A percentile compares a stretch with the other conserved stretches of the same genome.
Conservation (phyloP, 2,113 vertebrate genomes). For the Origma solitaria region DNA sequence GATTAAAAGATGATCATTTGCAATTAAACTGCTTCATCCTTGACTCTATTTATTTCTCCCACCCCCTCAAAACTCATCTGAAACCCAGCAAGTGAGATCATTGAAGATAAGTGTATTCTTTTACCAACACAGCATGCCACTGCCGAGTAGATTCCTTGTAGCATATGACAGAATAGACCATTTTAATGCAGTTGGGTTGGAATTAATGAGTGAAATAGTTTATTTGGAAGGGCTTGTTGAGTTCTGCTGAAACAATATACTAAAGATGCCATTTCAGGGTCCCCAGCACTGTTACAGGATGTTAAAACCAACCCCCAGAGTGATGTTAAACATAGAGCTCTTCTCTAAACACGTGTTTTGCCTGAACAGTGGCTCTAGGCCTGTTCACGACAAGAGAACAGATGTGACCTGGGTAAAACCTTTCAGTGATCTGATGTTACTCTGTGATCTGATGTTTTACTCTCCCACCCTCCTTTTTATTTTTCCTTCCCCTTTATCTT, state of each 20-base stretch:
- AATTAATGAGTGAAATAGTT: background rate
- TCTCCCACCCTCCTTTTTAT: background rate
- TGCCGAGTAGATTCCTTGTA: background rate
- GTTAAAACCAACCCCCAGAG: background rate
- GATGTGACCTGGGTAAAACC: background rate
- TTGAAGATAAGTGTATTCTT: background rate
- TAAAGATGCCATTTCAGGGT: background rate
- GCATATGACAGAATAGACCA: background rate
- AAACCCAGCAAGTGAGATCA: background rate
- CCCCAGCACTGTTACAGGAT: background rate
- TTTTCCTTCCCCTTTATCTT: background rate
- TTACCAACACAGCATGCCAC: accelerated
- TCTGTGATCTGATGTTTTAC: background rate
- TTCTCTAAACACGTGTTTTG: background rate
- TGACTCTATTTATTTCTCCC: background rate
- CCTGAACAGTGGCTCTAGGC: background rate
- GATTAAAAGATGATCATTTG: background rate
- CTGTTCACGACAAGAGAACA: background rate
- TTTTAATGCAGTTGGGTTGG: background rate
- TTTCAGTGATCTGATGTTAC: background rate
- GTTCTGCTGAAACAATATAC: background rate
- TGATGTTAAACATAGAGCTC: background rate
- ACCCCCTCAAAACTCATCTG: background rate
- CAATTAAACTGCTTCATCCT: background rate
- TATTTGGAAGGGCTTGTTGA: background rate